Evolutionary conservation across 2,797 vertebrate species (phyloP).

Genomic region (Dryobates pubescens): DNA sequence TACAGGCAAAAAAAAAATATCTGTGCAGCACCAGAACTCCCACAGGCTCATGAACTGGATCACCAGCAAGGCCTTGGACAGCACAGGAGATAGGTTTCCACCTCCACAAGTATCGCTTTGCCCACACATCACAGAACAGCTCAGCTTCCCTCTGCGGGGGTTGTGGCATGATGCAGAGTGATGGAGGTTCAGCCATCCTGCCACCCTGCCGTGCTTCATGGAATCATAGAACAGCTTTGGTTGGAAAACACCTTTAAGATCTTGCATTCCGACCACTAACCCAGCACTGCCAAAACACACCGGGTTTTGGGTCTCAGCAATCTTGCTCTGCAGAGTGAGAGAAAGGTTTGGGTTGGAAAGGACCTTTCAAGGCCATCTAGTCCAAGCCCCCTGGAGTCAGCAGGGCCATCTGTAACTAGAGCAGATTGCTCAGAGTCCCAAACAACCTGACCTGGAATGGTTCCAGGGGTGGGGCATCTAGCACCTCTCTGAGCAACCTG

Average conservation of each 20-base stretch:
- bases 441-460: too few relatives aligned
- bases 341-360: neutral
- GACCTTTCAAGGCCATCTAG: neutral
- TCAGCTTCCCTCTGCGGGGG: neutral
- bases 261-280: too few relatives aligned
- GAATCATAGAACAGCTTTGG: too few relatives aligned
- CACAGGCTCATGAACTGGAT: neutral
- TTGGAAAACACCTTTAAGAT: too few relatives aligned
- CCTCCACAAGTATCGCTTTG: neutral
- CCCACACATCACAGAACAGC: neutral
- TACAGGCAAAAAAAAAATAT: neutral
- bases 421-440: too few relatives aligned
- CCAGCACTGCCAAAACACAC: neutral
- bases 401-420: too few relatives aligned
- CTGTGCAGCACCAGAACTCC: fast-evolving
- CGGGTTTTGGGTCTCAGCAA: neutral
- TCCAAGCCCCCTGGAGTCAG: neutral
- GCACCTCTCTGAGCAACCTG: too few relatives aligned
- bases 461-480: too few relatives aligned
- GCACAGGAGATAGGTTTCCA: neutral
- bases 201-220: too few relatives aligned
- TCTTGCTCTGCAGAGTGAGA: neutral
- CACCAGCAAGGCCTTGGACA: neutral
- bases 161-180: fast-evolving
- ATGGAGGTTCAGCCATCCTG: neutral